These are phyloP conservation scores for Antennarius maculatus DNA, from an alignment of 2,797 vertebrate species.

Conservation along the genomic window DNA sequence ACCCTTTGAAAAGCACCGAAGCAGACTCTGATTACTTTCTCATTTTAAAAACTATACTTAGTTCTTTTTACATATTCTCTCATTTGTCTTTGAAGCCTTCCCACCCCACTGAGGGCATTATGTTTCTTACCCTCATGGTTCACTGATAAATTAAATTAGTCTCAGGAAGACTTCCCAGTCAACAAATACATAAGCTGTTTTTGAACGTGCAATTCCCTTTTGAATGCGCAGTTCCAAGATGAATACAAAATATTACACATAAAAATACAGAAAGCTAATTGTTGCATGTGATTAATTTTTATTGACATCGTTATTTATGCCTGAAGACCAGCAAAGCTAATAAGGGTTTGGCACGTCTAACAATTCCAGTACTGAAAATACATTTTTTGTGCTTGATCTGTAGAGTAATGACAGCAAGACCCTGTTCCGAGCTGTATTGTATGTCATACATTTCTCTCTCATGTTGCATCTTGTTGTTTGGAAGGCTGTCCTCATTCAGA, in stretches of 20 bases:
- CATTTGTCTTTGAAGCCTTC: slow-evolving; percentile 61
- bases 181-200: slow-evolving; percentile 53
- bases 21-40: slow-evolving; percentile 35
- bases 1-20: too few relatives aligned
- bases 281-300: slow-evolving; percentile 36
- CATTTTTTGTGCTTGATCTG: slow-evolving; percentile 12
- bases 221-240: slow-evolving; percentile 53
- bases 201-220: slow-evolving; percentile 55
- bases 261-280: slow-evolving; percentile 35
- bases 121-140: slow-evolving; percentile 66
- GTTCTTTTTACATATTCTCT: slow-evolving; percentile 48
- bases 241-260: slow-evolving; percentile 38
- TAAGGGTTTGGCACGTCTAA: neutral
- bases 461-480: slow-evolving; percentile 46
- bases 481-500: slow-evolving; percentile 60
- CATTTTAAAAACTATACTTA: slow-evolving; percentile 48
- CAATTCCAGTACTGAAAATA: neutral
- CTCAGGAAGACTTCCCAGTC: slow-evolving; percentile 48
- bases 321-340: too few relatives aligned
- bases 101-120: slow-evolving; percentile 56
- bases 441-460: slow-evolving; percentile 25
- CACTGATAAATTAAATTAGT: slow-evolving; percentile 63
- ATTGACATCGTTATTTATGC: slow-evolving; percentile 25
- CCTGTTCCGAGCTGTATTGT: slow-evolving; percentile 13
- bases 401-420: neutral